phyloP scores from a whole-genome alignment of 2,797 vertebrate genomes.

The Hydrocynus forskahlii region DNA sequence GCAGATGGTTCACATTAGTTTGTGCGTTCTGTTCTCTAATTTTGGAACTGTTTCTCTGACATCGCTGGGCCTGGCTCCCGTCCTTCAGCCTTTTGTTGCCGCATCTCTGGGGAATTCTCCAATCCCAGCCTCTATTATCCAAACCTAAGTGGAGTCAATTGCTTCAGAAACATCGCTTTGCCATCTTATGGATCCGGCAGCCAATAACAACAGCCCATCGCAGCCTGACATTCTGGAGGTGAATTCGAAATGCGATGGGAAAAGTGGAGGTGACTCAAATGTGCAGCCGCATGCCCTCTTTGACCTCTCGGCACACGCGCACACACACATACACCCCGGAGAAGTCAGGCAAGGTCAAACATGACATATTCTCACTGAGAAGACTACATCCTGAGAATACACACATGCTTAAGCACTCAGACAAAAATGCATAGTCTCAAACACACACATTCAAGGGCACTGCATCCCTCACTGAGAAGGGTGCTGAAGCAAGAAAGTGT shows the following conservation, averaged over 20 bases:
- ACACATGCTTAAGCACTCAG: not conserved
- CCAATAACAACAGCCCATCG: constrained; percentile 40
- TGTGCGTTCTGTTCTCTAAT: constrained; percentile 36
- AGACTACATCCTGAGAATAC: constrained; percentile 17
- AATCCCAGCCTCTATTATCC: constrained; percentile 36
- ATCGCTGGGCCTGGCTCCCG: constrained; percentile 32
- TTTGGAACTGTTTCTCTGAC: constrained; percentile 32
- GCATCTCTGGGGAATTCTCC: constrained; percentile 34
- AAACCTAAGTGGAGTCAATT: constrained; percentile 38
- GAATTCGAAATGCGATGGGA: constrained; percentile 24
- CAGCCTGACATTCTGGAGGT: constrained; percentile 3
- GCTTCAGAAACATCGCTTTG: constrained; percentile 1
- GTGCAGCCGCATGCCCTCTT: constrained; percentile 30
- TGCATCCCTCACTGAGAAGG: not conserved
- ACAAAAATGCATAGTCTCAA: not conserved
- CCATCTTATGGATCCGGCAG: not conserved
- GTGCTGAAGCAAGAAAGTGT: constrained; percentile 10
- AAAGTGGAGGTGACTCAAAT: constrained; percentile 33
- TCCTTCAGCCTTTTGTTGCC: constrained; percentile 27
- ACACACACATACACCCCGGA: constrained; percentile 13
- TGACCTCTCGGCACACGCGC: constrained; percentile 17
- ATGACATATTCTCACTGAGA: constrained; percentile 16
- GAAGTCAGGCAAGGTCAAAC: constrained; percentile 42
- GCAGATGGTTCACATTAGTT: constrained; percentile 49
- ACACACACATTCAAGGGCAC: not conserved